Evolutionary conservation across 2,113 vertebrate species (phyloP), one percentile per base, ranked within the genome.

Genomic region (Pelodiscus sinensis): DNA sequence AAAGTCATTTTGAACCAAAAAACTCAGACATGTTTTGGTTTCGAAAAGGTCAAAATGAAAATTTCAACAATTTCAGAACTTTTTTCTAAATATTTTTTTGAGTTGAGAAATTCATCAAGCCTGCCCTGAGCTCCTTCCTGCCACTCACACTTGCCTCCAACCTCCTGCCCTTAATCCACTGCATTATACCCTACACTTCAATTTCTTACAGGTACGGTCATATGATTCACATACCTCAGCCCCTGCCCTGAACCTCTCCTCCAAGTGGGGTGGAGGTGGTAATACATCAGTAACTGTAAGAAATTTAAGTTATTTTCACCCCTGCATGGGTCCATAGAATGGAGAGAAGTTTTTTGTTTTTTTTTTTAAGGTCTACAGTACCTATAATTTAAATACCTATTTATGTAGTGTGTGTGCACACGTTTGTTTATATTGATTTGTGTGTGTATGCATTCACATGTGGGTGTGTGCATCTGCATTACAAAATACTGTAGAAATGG

Each of bases 351-450:
- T 55, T 83, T 81, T 83, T 44, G 44, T 44, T 44, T 44, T 51
- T 55, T 83, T 81, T 83, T 77, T 13, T 27, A 50, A 50, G 44
- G 68, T 52, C 35, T 62, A 14, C 9, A 9, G 57, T 92, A 90
- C 90, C 90, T 93, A 65, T 57, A 92, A 81, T 79, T 94, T 93
- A 73, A 44, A 29, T 44, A 88, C 4, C 81, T 83, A 77, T 51
- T 83, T 8, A 4, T 56, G 19, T 25, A 9, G 5, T 19, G 4
- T 73, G 8, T 44, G 11, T 11, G n/a, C 94, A 94, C 91, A 88
- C 87, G 65, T 93, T 93, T 94, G 83, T 92, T 95, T 91, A 91
- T 94, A 93, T 92, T 62, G 27, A 62, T 85, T 54, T 51, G 2
- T 84, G 44, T 44, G 44, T 44, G 44, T 44, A 44, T 44, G 44